phyloP scores from a whole-genome alignment of 2,888 invertebrate species.

The Plebejus anna region DNA sequence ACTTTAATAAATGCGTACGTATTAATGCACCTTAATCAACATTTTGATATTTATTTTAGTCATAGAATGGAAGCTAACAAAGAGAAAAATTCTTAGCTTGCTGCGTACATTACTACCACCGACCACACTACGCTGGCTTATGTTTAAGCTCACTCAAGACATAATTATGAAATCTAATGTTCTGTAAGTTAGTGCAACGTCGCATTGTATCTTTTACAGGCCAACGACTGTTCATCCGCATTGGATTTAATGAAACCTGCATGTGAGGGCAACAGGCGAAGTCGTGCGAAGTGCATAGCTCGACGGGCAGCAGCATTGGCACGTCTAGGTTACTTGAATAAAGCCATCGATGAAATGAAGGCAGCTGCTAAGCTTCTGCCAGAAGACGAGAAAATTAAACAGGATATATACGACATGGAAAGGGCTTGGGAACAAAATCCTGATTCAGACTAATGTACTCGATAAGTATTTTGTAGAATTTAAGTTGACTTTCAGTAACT shows the following conservation, averaged over 20 bases:
- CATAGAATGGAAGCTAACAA: too few species aligned
- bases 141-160: too few species aligned
- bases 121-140: too few species aligned
- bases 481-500: background rate
- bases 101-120: too few species aligned
- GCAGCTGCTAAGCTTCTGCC: conserved; percentile 85
- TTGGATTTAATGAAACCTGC: conserved; percentile 87
- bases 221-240: conserved; percentile 82
- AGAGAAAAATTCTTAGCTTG: too few species aligned
- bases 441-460: conserved; percentile 70
- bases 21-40: background rate
- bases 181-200: too few species aligned
- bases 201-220: conserved; percentile 42
- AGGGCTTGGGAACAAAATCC: conserved; percentile 89
- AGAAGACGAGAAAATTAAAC: conserved; percentile 79
- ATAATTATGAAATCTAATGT: too few species aligned
- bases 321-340: conserved; percentile 83
- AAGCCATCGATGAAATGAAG: conserved; percentile 87
- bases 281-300: conserved; percentile 86
- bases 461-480: background rate
- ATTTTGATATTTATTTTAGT: too few species aligned
- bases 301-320: conserved; percentile 87
- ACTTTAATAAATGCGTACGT: conserved; percentile 84
- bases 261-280: conserved; percentile 84
- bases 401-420: conserved; percentile 84